phyloP scores from a whole-genome alignment of 2,113 vertebrate genomes.

The Prinia subflava region DNA sequence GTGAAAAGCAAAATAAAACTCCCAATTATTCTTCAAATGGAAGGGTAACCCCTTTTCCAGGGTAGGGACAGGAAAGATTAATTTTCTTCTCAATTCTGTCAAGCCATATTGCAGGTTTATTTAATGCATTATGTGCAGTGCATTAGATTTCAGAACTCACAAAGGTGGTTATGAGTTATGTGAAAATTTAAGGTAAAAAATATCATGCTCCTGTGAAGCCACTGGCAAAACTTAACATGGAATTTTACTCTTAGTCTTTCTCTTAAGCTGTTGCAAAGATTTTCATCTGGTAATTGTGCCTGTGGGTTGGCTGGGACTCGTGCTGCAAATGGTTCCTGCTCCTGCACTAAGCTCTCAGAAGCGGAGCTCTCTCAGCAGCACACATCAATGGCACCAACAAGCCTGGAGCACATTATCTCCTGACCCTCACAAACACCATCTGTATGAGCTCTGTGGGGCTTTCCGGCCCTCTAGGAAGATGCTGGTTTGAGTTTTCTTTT shows the following conservation, averaged over 20 bases:
- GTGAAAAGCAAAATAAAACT: slow-evolving; percentile 36
- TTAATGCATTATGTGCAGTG: not conserved
- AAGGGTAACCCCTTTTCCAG: slow-evolving; percentile 7
- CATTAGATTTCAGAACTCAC: not conserved
- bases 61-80: not conserved
- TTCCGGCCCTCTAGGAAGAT: not conserved
- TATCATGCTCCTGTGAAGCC: not conserved
- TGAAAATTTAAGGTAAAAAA: slow-evolving; percentile 1
- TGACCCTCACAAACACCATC: not conserved
- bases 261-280: not conserved
- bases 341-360: not conserved
- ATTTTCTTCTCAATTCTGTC: not conserved
- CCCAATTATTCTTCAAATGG: slow-evolving; percentile 23
- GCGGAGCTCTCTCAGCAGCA: not conserved
- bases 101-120: not conserved
- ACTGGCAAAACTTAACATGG: not conserved
- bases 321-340: not conserved
- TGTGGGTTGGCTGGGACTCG: not conserved
- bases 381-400: not conserved
- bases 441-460: not conserved
- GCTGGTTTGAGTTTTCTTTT: not conserved
- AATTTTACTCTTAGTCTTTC: not conserved
- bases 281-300: slow-evolving; percentile 37
- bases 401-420: not conserved
- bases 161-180: not conserved